Evolutionary conservation across 2,888 invertebrate species (phyloP).

Genomic region (Phalera bucephala): DNA sequence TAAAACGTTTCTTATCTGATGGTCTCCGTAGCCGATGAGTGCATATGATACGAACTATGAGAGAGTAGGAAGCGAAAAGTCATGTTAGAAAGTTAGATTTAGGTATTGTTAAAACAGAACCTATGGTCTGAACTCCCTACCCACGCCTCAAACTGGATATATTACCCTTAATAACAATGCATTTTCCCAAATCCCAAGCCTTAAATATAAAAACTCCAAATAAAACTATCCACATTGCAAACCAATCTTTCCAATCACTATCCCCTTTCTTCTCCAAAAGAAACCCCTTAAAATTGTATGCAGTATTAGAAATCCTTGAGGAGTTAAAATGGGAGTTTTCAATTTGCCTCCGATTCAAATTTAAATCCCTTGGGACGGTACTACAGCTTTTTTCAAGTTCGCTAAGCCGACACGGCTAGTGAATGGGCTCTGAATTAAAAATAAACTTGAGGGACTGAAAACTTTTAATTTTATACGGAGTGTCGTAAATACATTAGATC

Average conservation of each 20-base stretch:
- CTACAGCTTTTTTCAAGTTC: constrained; percentile 9
- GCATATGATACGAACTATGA: too few relatives aligned
- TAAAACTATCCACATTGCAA: too few relatives aligned
- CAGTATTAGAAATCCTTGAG: constrained; percentile 18
- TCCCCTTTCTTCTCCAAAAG: neutral
- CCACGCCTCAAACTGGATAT: too few relatives aligned
- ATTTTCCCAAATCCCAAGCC: too few relatives aligned
- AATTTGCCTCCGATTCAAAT: constrained; percentile 35
- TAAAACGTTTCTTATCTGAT: too few relatives aligned
- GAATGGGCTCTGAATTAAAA: constrained; percentile 11
- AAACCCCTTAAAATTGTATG: neutral
- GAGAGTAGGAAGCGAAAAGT: too few relatives aligned
- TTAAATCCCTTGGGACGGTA: constrained; percentile 22
- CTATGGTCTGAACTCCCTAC: too few relatives aligned
- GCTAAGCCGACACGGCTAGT: constrained; percentile 4
- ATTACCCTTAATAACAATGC: too few relatives aligned
- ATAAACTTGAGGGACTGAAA: constrained; percentile 4
- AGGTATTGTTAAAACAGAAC: too few relatives aligned
- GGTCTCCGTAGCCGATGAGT: too few relatives aligned
- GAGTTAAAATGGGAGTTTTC: constrained; percentile 24
- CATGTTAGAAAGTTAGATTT: too few relatives aligned
- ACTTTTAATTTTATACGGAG: constrained; percentile 1
- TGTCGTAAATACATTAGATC: neutral
- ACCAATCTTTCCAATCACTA: neutral
- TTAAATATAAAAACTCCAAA: too few relatives aligned